phyloP scores from a whole-genome alignment of 2,888 invertebrate genomes.

The Leucophenga maculata region DNA sequence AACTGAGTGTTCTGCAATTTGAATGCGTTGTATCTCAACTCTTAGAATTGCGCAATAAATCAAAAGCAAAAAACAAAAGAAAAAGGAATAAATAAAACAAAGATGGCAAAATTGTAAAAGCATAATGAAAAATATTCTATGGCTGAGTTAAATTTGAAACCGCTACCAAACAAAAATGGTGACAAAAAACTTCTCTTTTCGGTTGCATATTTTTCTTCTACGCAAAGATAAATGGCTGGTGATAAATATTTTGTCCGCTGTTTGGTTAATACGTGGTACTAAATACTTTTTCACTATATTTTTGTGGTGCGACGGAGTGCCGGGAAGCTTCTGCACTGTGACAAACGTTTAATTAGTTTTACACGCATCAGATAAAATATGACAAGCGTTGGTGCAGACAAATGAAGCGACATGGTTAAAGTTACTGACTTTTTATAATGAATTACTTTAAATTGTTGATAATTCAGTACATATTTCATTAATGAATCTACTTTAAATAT shows the following conservation, averaged over 20 bases:
- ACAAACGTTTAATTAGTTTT: constrained; percentile 55
- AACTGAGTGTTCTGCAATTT: no score
- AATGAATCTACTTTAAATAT: no score
- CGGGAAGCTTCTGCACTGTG: background rate
- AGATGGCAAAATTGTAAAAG: constrained; percentile 39
- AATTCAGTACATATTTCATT: no score
- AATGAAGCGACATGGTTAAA: no score
- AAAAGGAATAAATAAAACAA: constrained; percentile 30
- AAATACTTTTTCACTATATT: background rate
- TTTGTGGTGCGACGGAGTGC: background rate
- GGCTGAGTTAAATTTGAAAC: background rate
- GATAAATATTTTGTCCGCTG: constrained; percentile 9
- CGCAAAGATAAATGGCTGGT: constrained; percentile 8
- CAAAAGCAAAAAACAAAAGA: constrained; percentile 27
- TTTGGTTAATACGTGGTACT: background rate
- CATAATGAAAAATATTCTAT: constrained; percentile 10
- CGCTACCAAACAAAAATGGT: background rate
- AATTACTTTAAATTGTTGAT: no score
- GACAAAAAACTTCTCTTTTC: background rate
- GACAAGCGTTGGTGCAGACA: background rate
- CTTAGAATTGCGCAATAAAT: constrained; percentile 30
- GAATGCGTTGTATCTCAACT: background rate
- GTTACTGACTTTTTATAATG: no score
- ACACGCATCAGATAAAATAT: constrained; percentile 35
- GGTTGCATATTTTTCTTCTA: background rate